Evolutionary conservation across 2,113 vertebrate genomes (phyloP), one percentile per base, ranked within the genome.

Genomic region (Hippolais icterina): DNA sequence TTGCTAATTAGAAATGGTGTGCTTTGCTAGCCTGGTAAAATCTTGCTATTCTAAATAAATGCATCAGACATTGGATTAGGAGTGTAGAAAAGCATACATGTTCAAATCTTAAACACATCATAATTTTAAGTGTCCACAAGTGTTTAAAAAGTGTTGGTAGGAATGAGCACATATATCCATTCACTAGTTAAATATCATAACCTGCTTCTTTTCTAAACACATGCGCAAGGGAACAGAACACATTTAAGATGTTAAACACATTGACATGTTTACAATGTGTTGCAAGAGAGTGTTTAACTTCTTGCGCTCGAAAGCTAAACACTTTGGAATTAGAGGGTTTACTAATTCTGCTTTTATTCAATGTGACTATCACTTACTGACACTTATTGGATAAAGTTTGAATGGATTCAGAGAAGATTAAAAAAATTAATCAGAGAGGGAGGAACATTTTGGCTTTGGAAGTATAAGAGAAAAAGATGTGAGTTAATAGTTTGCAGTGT

Each of bases 221-320:
- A 82, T 95, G 96, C 76, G 9, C 97, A 90, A 83, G 97, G 96
- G 97, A 98, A 97, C 97, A 98, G 98, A 97, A 89, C 97, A 96
- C 95, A 87, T 97, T 97, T 97, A 97, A 97, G 97, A 98, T 97
- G 97, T 98, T 98, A 98, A 98, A 98, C 97, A 98, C 98, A 98
- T 94, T 98, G 98, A 98, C 98, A 98, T 98, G 98, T 98, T 98
- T 98, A 98, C 98, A 98, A 97, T 96, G 98, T 98, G 98, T 97
- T 97, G 98, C 97, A 96, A 97, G 98, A 98, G 97, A 98, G 97
- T 97, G 98, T 98, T 98, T 98, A 98, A 98, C 97, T 98, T 98
- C 97, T 98, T 98, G 97, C 8, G 89, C 97, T 98, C 96, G 88
- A 97, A 98, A 98, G 92, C 96, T 98, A 98, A 98, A 98, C 97